Base-by-base conservation (phyloP, 92 coral and sea anemone genomes). In the Blastomussa wellsi region DNA sequence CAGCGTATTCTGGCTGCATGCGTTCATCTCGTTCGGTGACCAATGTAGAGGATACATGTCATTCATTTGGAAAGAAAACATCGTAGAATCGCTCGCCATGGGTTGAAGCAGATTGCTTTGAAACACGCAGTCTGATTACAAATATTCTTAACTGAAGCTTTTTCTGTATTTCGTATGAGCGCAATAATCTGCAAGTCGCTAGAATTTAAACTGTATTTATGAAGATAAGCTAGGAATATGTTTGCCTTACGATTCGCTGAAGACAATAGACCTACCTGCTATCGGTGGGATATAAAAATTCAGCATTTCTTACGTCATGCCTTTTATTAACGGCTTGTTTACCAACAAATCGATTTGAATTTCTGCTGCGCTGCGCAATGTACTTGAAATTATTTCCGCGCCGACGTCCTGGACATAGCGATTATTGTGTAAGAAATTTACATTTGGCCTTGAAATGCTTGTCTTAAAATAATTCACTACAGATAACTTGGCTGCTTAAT, bases 241-340 rank as follows among this genome's bases (percentile, higher is more conserved):
- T 68, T 68, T 81, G 15, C 68, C 24, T 20, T 52, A 36, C 44
- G 86, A 82, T 70, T 82, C 78, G 70, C 78, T 37, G 9, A 28
- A 49, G 52, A 82, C 86, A 82, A 82, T 72, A 52, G 39, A 31
- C 28, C 38, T 60, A 79, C 83, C 83, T 79, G 86, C 51, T 39
- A 37, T 82, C 39, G 42, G 49, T 20, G 20, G 7, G 71, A 14
- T 29, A 80, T n/a, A n/a, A n/a, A n/a, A n/a, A n/a, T 49, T 3
- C 26, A 52, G 38, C 24, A 69, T 24, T 0, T 11, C 17, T 52
- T 52, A 71, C 78, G 86, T 82, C 86, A 82, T 10, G 2, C 38
- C 52, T 38, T 35, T 71, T 82, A 71, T 82, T 37, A 44, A 72
- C 17, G 47, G 13, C 60, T 52, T 51, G 70, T 82, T 70, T 81